phyloP scores from a whole-genome alignment of 2,113 vertebrate species.

The Gymnobelideus leadbeateri region DNA sequence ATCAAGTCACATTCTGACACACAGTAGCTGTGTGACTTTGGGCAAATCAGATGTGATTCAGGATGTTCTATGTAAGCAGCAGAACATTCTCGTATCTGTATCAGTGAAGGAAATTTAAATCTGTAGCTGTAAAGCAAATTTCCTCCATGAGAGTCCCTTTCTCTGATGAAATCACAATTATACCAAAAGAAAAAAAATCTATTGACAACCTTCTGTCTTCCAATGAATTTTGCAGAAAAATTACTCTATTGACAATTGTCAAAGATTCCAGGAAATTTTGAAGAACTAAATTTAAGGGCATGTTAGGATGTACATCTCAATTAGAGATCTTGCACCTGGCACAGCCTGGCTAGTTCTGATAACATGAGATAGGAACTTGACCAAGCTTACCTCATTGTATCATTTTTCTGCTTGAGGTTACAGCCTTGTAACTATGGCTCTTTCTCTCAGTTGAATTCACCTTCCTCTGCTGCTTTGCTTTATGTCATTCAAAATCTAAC shows the following conservation, averaged over 20 bases:
- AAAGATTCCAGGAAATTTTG: background rate
- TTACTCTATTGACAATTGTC: background rate
- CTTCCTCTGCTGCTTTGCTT: background rate
- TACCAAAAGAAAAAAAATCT: background rate
- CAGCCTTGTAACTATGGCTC: background rate
- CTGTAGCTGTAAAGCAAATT: background rate
- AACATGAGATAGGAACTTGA: background rate
- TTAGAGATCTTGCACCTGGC: background rate
- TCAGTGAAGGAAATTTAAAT: background rate
- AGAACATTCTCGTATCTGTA: background rate
- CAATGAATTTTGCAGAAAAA: background rate
- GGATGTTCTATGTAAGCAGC: background rate
- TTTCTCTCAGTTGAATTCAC: background rate
- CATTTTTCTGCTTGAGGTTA: background rate
- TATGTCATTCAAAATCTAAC: background rate
- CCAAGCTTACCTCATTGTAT: background rate
- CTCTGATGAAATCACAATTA: background rate
- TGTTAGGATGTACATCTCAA: background rate
- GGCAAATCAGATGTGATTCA: background rate
- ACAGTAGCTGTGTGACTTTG: background rate
- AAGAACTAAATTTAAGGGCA: background rate
- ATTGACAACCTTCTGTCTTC: background rate
- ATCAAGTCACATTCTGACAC: background rate
- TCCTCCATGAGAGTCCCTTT: background rate
- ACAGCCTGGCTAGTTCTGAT: background rate